Percentiles rank a stretch among this genome's conserved stretches.
phyloP scores from a whole-genome alignment of 2,113 vertebrate genomes.

The Pseudonaja textilis region DNA sequence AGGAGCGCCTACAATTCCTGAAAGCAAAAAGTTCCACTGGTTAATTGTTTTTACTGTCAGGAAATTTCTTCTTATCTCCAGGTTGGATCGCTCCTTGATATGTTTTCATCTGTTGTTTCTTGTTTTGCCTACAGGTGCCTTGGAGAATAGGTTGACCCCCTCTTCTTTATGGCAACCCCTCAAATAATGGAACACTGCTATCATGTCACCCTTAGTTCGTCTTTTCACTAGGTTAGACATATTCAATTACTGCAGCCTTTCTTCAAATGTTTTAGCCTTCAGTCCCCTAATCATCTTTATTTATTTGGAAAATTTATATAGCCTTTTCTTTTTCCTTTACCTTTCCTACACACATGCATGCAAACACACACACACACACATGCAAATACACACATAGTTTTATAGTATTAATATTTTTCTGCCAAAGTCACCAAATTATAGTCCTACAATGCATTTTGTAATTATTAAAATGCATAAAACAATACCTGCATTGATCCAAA shows the following conservation, averaged over 20 bases:
- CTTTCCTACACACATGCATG: no score
- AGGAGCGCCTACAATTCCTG: not conserved
- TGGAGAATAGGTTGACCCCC: not conserved
- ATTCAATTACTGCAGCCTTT: not conserved
- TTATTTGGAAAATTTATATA: no score
- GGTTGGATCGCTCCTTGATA: not conserved
- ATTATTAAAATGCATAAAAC: no score
- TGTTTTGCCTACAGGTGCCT: not conserved
- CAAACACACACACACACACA: no score
- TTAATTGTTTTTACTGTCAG: not conserved
- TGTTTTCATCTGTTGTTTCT: not conserved
- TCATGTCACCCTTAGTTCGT: not conserved
- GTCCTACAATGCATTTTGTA: no score
- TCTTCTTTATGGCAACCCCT: not conserved
- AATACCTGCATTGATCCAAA: no score
- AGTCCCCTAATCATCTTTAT: not conserved
- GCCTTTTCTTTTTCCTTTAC: no score
- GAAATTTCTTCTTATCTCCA: not conserved
- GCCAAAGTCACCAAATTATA: no score
- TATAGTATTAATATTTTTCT: no score
- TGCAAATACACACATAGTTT: no score
- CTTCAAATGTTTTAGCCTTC: not conserved
- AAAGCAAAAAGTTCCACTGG: not conserved
- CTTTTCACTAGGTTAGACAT: not conserved
- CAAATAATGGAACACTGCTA: not conserved